Percentiles rank a stretch among this genome's conserved stretches.
These are phyloP conservation scores for Araneus ventricosus DNA, from an alignment of 1,140 invertebrate species.

Conservation along the genomic window DNA sequence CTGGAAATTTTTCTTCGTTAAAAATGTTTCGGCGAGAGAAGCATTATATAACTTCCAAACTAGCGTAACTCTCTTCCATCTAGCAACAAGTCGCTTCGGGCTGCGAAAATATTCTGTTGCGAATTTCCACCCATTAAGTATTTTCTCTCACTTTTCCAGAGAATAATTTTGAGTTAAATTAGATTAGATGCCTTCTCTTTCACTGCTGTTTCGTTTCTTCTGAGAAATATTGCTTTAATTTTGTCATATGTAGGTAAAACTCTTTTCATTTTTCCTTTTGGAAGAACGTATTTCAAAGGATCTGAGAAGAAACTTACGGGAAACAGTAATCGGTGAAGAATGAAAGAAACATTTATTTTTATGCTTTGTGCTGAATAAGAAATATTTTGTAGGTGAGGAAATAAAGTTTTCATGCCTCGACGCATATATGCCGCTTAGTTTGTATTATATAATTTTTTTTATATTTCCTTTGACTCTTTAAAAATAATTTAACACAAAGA, in stretches of 20 bases:
- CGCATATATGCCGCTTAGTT: too few species aligned
- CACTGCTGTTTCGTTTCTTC: background rate
- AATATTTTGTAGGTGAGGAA: too few species aligned
- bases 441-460: too few species aligned
- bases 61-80: background rate
- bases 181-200: background rate
- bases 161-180: constrained; percentile 11
- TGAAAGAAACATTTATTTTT: too few species aligned
- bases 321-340: too few species aligned
- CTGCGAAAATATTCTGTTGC: background rate
- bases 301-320: too few species aligned
- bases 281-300: too few species aligned
- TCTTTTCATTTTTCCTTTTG: background rate
- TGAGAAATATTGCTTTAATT: background rate
- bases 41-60: background rate
- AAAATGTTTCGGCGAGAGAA: background rate
- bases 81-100: constrained; percentile 9
- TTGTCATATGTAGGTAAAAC: background rate
- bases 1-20: constrained; percentile 10
- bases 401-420: too few species aligned
- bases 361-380: too few species aligned
- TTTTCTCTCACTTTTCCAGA: background rate
- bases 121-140: background rate
- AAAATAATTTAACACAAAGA: too few species aligned
- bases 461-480: too few species aligned